Evolutionary conservation across 2,797 vertebrate genomes (phyloP).

Genomic region (Betta splendens): DNA sequence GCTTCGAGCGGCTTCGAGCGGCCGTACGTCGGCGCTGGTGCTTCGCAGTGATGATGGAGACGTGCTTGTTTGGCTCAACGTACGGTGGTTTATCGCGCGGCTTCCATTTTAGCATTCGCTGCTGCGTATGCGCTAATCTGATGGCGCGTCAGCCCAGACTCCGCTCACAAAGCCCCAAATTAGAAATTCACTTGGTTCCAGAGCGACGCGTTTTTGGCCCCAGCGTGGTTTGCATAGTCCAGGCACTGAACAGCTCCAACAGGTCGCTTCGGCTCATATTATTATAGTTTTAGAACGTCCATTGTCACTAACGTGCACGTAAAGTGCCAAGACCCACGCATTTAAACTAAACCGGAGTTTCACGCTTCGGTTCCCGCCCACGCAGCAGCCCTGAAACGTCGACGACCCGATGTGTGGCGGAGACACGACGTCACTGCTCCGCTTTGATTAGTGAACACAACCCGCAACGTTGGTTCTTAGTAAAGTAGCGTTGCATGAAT

Average conservation of each 20-base stretch:
- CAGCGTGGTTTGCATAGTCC: accelerated
- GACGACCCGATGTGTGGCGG: too few species aligned
- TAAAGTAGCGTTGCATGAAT: too few species aligned
- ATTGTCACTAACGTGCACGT: too few species aligned
- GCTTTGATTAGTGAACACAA: too few species aligned
- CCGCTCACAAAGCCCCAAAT: accelerated
- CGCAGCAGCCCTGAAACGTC: neutral
- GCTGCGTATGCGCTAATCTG: neutral
- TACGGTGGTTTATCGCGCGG: neutral
- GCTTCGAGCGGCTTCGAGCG: too few species aligned
- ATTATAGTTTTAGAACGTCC: too few species aligned
- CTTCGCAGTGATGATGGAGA: neutral
- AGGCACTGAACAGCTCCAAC: accelerated
- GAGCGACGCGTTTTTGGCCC: accelerated
- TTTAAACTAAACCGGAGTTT: too few species aligned
- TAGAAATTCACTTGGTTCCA: accelerated
- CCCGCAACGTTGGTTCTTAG: too few species aligned
- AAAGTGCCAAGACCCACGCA: too few species aligned
- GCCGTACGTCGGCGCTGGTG: neutral
- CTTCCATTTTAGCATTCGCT: conserved; percentile 33
- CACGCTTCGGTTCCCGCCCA: conserved; percentile 17
- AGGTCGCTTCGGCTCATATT: conserved; percentile 7
- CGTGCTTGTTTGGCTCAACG: too few species aligned
- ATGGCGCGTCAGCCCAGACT: conserved; percentile 23
- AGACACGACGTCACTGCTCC: too few species aligned